Evolutionary conservation across 2,888 invertebrate species (phyloP).

Genomic region (Plebejus argus): DNA sequence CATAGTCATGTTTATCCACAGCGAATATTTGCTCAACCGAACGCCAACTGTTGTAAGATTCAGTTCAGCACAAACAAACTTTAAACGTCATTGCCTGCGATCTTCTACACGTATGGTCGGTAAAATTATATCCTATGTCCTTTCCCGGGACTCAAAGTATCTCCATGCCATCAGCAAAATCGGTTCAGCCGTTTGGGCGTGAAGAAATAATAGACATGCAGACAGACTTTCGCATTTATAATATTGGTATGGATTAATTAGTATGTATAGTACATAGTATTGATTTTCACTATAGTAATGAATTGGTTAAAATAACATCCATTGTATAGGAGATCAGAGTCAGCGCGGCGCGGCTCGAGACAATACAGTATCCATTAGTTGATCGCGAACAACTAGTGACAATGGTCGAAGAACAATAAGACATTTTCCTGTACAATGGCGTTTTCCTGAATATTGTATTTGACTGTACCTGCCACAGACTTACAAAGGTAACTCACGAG

Average conservation of each 20-base stretch:
- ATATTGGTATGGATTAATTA: neutral
- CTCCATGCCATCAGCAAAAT: too few relatives aligned
- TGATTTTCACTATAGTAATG: neutral
- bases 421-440: constrained; percentile 72
- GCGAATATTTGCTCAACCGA: neutral
- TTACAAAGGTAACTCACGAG: neutral
- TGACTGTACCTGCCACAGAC: constrained; percentile 50
- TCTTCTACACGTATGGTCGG: too few relatives aligned
- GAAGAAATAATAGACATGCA: too few relatives aligned
- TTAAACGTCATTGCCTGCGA: too few relatives aligned
- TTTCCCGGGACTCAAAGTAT: neutral
- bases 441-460: constrained; percentile 75
- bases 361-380: constrained; percentile 74
- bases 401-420: constrained; percentile 69
- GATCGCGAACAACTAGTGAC: constrained; percentile 63
- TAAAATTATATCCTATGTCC: neutral
- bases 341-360: constrained; percentile 54
- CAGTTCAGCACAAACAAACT: neutral
- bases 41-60: neutral
- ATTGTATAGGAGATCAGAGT: constrained; percentile 54
- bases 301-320: constrained; percentile 40
- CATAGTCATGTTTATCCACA: neutral
- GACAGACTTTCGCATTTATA: too few relatives aligned
- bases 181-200: too few relatives aligned
- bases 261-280: neutral